These are phyloP conservation scores for Synodontis membranacea DNA, from an alignment of 2,113 vertebrate species.

Conservation along the genomic window DNA sequence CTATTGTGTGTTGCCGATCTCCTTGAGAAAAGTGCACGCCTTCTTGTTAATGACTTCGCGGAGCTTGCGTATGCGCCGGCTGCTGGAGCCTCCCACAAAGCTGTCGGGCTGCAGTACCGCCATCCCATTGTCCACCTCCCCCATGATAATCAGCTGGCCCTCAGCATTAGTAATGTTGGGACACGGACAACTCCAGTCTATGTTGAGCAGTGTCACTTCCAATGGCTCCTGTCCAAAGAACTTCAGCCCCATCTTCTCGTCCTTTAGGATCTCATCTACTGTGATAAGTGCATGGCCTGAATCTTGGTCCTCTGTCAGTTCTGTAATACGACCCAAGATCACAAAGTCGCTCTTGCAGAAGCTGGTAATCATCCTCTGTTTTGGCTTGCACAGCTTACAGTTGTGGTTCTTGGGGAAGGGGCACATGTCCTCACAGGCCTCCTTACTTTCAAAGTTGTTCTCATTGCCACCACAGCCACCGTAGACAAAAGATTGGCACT, in stretches of 20 bases:
- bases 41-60: conserved; percentile 91
- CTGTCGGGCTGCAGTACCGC: conserved; percentile 90
- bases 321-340: conserved; percentile 86
- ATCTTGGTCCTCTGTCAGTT: conserved; percentile 90
- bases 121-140: conserved; percentile 93
- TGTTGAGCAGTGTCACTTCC: conserved; percentile 91
- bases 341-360: conserved; percentile 96
- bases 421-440: conserved; percentile 92
- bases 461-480: conserved; percentile 93
- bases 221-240: conserved; percentile 90
- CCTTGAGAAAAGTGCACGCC: conserved; percentile 91
- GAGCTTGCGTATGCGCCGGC: conserved; percentile 86
- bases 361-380: conserved; percentile 91
- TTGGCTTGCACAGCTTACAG: conserved; percentile 88
- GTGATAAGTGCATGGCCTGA: conserved; percentile 88
- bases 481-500: conserved; percentile 94
- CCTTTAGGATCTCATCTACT: conserved; percentile 93
- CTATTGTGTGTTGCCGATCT: conserved; percentile 82
- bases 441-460: conserved; percentile 95
- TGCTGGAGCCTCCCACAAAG: conserved; percentile 84
- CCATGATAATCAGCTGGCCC: conserved; percentile 93
- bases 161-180: conserved; percentile 86
- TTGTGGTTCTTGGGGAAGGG: conserved; percentile 86
- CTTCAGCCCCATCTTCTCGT: conserved; percentile 97
- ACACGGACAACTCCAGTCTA: conserved; percentile 96